These are phyloP conservation scores for Adoxophyes honmai DNA, from an alignment of 1,140 invertebrate genomes.

Conservation along the genomic window DNA sequence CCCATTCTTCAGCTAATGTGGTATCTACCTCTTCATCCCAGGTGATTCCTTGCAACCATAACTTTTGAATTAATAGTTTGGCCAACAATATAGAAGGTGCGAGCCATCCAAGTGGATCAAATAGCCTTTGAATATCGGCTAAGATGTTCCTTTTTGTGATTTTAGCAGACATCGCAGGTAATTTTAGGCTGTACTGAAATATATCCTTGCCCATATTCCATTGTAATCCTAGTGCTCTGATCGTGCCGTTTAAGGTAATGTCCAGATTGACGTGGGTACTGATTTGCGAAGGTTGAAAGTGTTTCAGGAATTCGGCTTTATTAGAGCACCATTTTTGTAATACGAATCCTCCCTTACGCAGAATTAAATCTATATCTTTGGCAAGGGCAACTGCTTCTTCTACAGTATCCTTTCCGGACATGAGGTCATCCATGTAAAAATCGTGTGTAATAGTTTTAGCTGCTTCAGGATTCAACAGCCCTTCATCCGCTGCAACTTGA, in stretches of 20 bases:
- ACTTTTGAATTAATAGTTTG: conserved; percentile 32
- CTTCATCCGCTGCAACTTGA: conserved; percentile 17
- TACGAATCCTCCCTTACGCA: conserved; percentile 32
- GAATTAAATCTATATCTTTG: neutral
- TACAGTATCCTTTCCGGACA: neutral
- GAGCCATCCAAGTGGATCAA: conserved; percentile 36
- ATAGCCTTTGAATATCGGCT: conserved; percentile 23
- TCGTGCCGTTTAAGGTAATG: conserved; percentile 25
- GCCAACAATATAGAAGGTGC: conserved; percentile 37
- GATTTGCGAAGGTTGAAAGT: conserved; percentile 19
- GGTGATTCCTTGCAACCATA: conserved; percentile 36
- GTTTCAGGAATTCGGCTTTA: conserved; percentile 23
- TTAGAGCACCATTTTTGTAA: conserved; percentile 41
- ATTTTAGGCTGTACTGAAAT: conserved; percentile 36
- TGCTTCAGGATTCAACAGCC: neutral
- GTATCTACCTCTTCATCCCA: conserved; percentile 43
- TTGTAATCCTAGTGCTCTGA: conserved; percentile 46
- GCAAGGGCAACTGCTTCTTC: neutral
- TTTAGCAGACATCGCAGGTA: conserved; percentile 13
- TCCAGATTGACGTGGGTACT: conserved; percentile 26
- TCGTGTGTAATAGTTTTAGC: neutral
- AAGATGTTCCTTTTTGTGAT: conserved; percentile 34
- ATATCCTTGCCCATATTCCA: conserved; percentile 41
- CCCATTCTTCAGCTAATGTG: conserved; percentile 32
- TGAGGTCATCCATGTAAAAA: neutral